These are phyloP conservation scores for Oreochromis spilurus DNA, from an alignment of 2,113 vertebrate species.

Conservation along the genomic window DNA sequence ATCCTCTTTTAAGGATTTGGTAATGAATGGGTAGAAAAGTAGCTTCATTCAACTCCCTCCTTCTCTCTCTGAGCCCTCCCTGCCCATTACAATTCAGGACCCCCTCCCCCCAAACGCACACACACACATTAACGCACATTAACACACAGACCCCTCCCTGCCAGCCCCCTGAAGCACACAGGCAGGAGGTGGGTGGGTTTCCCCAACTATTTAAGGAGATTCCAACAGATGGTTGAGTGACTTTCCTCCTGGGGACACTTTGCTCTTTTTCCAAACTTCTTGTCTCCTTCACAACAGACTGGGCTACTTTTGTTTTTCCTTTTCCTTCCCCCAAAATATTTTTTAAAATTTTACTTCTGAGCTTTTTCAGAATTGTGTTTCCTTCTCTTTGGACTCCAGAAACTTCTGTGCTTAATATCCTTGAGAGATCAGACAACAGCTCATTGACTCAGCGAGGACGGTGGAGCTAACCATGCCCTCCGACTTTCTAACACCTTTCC, in stretches of 20 bases:
- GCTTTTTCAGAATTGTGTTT: neutral
- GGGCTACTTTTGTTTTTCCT: neutral
- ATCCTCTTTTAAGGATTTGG: slow-evolving; percentile 40
- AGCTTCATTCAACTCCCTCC: slow-evolving; percentile 46
- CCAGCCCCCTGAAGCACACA: slow-evolving; percentile 33
- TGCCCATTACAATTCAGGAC: slow-evolving; percentile 54
- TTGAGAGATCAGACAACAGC: neutral
- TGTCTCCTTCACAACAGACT: neutral
- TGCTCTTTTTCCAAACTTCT: neutral
- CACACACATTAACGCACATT: slow-evolving; percentile 20
- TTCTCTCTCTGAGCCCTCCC: slow-evolving; percentile 36
- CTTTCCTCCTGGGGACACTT: slow-evolving; percentile 28
- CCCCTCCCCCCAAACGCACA: neutral
- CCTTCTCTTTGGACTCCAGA: neutral
- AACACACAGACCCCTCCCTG: slow-evolving; percentile 3
- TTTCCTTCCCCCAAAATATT: neutral
- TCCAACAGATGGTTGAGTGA: slow-evolving; percentile 66
- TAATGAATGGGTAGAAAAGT: slow-evolving; percentile 55
- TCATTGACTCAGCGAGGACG: neutral
- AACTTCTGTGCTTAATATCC: neutral
- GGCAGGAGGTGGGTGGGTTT: slow-evolving; percentile 27
- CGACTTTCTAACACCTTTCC: slow-evolving; percentile 71
- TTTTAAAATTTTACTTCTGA: neutral
- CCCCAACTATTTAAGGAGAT: slow-evolving; percentile 71
- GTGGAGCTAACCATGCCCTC: slow-evolving; percentile 70